phyloP scores from a whole-genome alignment of 2,888 invertebrate genomes.

The Nematopogon swammerdamellus region DNA sequence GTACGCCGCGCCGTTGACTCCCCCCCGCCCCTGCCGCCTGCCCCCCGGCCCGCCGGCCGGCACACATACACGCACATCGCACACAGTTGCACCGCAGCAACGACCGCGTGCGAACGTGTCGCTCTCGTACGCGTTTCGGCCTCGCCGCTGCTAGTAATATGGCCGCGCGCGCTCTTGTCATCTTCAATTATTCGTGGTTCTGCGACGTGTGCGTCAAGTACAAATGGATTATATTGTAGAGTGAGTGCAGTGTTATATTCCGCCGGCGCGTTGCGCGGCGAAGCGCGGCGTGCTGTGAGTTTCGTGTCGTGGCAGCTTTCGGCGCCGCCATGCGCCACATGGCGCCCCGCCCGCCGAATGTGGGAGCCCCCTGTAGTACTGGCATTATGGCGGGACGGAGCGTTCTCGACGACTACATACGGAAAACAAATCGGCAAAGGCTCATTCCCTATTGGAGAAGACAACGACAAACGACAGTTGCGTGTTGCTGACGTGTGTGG shows the following conservation, averaged over 20 bases:
- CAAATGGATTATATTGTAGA: conserved; percentile 57
- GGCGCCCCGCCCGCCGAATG: too few species aligned
- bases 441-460: too few species aligned
- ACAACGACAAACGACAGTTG: too few species aligned
- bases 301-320: too few species aligned
- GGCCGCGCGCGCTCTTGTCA: conserved; percentile 48
- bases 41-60: conserved; percentile 18
- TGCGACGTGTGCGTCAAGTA: conserved; percentile 49
- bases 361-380: too few species aligned
- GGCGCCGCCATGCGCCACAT: too few species aligned
- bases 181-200: conserved; percentile 51
- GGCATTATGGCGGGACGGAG: too few species aligned
- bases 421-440: too few species aligned
- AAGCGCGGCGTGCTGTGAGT: neutral
- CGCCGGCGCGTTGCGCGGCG: conserved; percentile 20
- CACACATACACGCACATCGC: too few species aligned
- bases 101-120: conserved; percentile 18
- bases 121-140: conserved; percentile 47
- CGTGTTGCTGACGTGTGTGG: too few species aligned
- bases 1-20: conserved; percentile 13
- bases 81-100: conserved; percentile 44
- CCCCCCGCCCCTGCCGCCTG: conserved; percentile 12
- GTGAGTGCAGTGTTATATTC: conserved; percentile 32
- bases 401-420: conserved; percentile 9
- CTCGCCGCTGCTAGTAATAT: conserved; percentile 41